A percentile compares a stretch with the other conserved stretches of the same genome.
phyloP scores from a whole-genome alignment of 2,888 invertebrate species.

The Phaonia tiefii region DNA sequence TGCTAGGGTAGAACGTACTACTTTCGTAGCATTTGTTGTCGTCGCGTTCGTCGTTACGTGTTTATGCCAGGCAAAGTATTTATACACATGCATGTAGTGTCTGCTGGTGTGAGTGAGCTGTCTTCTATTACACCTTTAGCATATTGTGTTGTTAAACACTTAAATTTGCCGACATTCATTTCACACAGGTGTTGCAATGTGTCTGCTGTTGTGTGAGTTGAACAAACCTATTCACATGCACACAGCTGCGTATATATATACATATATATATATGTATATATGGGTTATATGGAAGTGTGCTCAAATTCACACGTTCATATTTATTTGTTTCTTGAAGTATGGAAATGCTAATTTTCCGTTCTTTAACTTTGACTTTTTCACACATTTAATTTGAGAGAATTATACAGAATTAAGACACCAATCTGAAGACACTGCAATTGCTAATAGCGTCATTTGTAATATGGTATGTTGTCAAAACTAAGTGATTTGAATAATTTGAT shows the following conservation, averaged over 20 bases:
- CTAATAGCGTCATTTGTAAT: no score
- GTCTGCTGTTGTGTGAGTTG: conserved; percentile 16
- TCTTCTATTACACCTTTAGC: conserved; percentile 56
- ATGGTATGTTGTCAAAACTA: no score
- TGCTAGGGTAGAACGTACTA: conserved; percentile 11
- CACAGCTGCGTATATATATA: no score
- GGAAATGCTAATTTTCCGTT: conserved; percentile 19
- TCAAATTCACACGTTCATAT: background rate
- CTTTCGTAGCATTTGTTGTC: conserved; percentile 61
- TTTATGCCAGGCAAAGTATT: background rate
- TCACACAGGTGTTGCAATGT: conserved; percentile 46
- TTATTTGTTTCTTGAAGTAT: background rate
- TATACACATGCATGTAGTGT: background rate
- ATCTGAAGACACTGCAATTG: no score
- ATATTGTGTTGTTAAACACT: conserved; percentile 58
- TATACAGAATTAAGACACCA: no score
- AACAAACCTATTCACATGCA: background rate
- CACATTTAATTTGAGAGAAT: conserved; percentile 7
- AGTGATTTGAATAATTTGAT: no score
- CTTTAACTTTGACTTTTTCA: conserved; percentile 7
- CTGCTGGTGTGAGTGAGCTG: background rate
- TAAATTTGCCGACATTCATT: conserved; percentile 49
- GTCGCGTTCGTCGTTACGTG: conserved; percentile 30
- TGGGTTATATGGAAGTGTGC: no score
- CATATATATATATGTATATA: no score